These are phyloP conservation scores for Sitodiplosis mosellana DNA, from an alignment of 1,140 invertebrate genomes.

Conservation along the genomic window DNA sequence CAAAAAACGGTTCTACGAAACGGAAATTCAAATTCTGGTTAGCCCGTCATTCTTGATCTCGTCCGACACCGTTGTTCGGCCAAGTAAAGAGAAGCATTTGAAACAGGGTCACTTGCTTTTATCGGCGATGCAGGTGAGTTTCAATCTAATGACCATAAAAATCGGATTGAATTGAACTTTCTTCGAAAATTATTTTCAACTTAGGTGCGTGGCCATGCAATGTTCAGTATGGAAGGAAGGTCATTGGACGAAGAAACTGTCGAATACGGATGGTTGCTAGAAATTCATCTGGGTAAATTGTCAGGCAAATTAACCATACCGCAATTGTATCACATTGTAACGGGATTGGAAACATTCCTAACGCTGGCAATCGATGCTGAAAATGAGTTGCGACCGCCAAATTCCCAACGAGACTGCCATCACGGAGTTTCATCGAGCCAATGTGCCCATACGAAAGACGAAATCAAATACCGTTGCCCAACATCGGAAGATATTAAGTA, in stretches of 20 bases:
- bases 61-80: conserved; percentile 46
- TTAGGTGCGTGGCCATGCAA: conserved; percentile 79
- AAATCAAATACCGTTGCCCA: conserved; percentile 59
- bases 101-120: conserved; percentile 78
- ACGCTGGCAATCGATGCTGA: conserved; percentile 74
- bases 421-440: conserved; percentile 60
- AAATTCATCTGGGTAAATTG: conserved; percentile 64
- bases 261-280: conserved; percentile 90
- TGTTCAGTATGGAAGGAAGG: conserved; percentile 86
- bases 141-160: neutral
- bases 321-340: conserved; percentile 68
- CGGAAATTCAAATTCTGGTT: conserved; percentile 73
- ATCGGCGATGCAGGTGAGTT: conserved; percentile 61
- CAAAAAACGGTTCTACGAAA: conserved; percentile 83
- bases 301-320: conserved; percentile 61
- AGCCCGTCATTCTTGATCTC: conserved; percentile 76
- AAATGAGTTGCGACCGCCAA: conserved; percentile 65
- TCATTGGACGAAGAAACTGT: conserved; percentile 81
- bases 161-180: neutral
- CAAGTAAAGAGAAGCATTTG: conserved; percentile 52
- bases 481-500: conserved; percentile 87
- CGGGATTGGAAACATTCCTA: conserved; percentile 75
- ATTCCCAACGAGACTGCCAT: conserved; percentile 61
- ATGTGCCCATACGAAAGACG: conserved; percentile 52
- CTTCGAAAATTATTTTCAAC: conserved; percentile 5